phyloP scores from a whole-genome alignment of 1,140 invertebrate genomes.

The Eupeodes corollae region DNA sequence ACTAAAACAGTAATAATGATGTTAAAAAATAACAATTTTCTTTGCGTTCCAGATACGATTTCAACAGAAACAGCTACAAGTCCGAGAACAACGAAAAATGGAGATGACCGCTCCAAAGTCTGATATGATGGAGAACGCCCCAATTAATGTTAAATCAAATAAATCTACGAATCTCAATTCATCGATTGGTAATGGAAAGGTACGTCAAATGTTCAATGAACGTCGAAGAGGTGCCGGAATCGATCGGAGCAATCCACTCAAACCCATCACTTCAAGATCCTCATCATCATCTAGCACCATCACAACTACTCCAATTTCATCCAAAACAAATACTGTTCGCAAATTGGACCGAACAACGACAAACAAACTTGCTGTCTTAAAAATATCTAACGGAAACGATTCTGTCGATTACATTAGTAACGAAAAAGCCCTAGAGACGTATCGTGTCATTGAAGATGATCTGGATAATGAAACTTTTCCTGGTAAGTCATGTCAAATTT shows the following conservation, averaged over 20 bases:
- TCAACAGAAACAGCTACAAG: constrained; percentile 27
- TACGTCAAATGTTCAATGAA: constrained; percentile 72
- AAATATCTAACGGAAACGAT: neutral
- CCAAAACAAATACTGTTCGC: constrained; percentile 4
- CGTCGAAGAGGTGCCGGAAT: constrained; percentile 58
- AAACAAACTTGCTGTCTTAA: neutral
- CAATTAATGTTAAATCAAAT: too few relatives aligned
- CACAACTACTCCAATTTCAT: constrained; percentile 2
- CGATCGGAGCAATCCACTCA: constrained; percentile 68
- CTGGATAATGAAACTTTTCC: constrained; percentile 5
- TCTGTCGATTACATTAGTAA: neutral
- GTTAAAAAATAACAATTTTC: too few relatives aligned
- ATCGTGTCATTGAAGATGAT: constrained; percentile 1
- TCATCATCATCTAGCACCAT: constrained; percentile 19
- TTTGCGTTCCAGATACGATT: constrained; percentile 30
- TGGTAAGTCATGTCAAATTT: constrained; percentile 5
- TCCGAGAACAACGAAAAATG: constrained; percentile 21
- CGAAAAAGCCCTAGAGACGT: neutral
- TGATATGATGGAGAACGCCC: neutral
- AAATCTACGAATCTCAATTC: constrained; percentile 1
- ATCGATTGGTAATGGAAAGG: constrained; percentile 33
- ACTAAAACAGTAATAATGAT: too few relatives aligned
- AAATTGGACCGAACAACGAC: neutral
- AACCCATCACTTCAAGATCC: constrained; percentile 43
- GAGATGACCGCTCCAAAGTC: constrained; percentile 11